phyloP scores from a whole-genome alignment of 2,888 invertebrate genomes.

The Machimus atricapillus region DNA sequence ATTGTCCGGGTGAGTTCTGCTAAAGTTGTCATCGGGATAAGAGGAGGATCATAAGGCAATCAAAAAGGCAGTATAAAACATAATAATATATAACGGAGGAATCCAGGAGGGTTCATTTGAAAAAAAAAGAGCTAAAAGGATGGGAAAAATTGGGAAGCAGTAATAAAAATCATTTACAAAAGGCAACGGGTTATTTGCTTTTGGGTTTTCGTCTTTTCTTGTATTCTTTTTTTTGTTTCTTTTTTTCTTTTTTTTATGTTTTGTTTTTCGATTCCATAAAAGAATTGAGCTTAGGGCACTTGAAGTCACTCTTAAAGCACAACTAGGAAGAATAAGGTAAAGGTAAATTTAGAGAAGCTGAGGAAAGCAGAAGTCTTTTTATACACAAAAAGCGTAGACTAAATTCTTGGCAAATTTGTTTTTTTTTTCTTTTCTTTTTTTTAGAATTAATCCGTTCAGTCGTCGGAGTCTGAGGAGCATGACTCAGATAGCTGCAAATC shows the following conservation, averaged over 20 bases:
- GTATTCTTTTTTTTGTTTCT: background rate
- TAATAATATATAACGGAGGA: background rate
- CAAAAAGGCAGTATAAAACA: conserved; percentile 20
- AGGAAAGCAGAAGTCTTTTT: conserved; percentile 26
- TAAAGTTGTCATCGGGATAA: conserved; percentile 39
- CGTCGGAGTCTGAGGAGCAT: conserved; percentile 79
- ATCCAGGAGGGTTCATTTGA: background rate
- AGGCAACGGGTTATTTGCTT: background rate
- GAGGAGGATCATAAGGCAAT: conserved; percentile 34
- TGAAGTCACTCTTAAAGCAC: conserved; percentile 10
- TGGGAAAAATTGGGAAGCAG: background rate
- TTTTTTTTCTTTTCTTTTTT: background rate
- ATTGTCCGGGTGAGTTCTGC: conserved; percentile 44
- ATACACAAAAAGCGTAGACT: conserved; percentile 31
- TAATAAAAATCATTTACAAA: conserved; percentile 16
- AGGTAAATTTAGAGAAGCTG: background rate
- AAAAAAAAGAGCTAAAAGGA: background rate
- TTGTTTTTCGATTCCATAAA: background rate
- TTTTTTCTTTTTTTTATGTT: background rate
- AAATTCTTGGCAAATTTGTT: conserved; percentile 51
- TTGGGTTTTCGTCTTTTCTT: background rate
- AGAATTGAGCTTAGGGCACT: conserved; percentile 12
- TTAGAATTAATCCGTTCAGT: conserved; percentile 28
- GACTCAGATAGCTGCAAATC: conserved; percentile 88
- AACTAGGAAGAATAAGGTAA: conserved; percentile 18